These are phyloP conservation scores for Tuta absoluta DNA, from an alignment of 2,888 invertebrate species.

Conservation along the genomic window DNA sequence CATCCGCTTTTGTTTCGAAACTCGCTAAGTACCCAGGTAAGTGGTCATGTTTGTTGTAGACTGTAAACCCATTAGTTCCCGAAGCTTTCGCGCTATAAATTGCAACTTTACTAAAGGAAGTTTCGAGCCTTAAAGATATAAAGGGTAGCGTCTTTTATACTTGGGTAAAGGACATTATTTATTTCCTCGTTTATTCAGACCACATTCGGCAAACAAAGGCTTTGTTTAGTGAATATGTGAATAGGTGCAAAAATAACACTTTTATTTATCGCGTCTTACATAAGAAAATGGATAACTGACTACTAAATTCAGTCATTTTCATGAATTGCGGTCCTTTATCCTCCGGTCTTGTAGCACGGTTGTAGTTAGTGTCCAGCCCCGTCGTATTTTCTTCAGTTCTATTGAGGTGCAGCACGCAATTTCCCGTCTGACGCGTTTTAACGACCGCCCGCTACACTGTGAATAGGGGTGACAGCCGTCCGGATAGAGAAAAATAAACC, in stretches of 20 bases:
- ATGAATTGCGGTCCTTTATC: background rate
- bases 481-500: background rate
- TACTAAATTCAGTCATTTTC: background rate
- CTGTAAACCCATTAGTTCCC: conserved; percentile 10
- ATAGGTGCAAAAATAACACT: background rate
- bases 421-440: conserved; percentile 13
- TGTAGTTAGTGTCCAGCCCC: background rate
- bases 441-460: conserved; percentile 4
- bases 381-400: conserved; percentile 18
- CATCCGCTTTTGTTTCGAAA: background rate
- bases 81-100: background rate
- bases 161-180: background rate
- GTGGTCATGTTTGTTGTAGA: background rate
- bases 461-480: background rate
- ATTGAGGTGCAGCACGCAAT: conserved; percentile 25
- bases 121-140: background rate
- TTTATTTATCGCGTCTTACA: background rate
- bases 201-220: background rate
- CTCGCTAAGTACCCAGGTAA: conserved; percentile 1
- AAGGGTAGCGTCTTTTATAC: background rate
- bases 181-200: background rate
- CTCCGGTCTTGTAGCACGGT: background rate
- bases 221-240: background rate
- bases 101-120: conserved; percentile 2
- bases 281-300: background rate